Base-by-base conservation (phyloP, 2,797 vertebrate genomes). In the Hippopotamyrus pictus region DNA sequence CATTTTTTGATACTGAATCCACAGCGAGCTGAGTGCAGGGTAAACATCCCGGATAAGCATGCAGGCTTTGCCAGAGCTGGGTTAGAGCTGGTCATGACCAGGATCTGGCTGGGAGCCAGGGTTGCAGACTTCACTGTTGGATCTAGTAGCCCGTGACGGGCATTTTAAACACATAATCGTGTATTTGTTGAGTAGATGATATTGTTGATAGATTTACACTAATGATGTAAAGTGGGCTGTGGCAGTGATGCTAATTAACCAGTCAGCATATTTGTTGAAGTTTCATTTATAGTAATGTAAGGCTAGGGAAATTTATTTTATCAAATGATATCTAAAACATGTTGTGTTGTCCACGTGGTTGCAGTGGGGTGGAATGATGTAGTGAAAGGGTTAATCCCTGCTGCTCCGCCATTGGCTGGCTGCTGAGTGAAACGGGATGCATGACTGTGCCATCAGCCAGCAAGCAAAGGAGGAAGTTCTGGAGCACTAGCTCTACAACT, bases 371-470 rank as follows among this genome's bases (percentile, higher is more conserved):
- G 82, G 82, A 11, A 22, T 25, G 82, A 19, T 48, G 46, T 5
- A 25, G 19, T 25, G 48, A 84, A 46, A 84, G 82, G 82, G 44
- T 84, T 84, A 84, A 84, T 7, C 3, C 46, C 4, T 51, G n/a
- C 82, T 51, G 8, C 46, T 22, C n/a, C 19, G n/a, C 48, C 37
- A 84, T 84, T 51, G 82, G 82, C 82, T 84, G 46, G 48, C 82
- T 22, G 37, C 73, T 19, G 37, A 79, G 73, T 41, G 82, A 50
- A 84, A 84, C 46, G 48, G 82, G 82, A 84, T 84, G 82, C 48
- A 25, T 84, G 82, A 84, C 82, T 84, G 82, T 51, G 48, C 46
- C n/a, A 22, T 84, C 82, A 84, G 82, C 82, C 82, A 19, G 82
- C 22, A 11, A 84, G 48, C 82, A 84, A 48, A 84, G 82, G n/a